phyloP scores from a whole-genome alignment of 2,113 vertebrate species.

The Gymnogyps californianus region DNA sequence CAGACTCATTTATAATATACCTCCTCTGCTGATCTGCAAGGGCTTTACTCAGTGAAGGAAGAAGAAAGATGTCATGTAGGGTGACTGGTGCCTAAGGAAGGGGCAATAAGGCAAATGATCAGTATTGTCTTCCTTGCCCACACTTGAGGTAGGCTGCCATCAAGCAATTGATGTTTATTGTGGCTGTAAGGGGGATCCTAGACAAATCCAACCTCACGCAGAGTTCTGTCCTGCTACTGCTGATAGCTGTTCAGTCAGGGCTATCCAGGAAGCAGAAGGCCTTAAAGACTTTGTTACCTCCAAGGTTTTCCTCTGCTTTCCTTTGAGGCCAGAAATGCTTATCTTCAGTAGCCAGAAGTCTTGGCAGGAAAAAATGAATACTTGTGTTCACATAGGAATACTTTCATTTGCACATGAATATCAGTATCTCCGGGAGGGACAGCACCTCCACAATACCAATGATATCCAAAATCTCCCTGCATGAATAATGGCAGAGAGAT shows the following conservation, averaged over 20 bases:
- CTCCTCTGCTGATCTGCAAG: background rate
- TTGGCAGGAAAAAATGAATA: background rate
- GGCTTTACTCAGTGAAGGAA: background rate
- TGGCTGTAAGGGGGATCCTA: background rate
- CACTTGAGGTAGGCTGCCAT: background rate
- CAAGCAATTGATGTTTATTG: accelerated
- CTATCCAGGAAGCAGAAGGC: background rate
- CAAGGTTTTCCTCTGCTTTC: background rate
- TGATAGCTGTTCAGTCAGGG: background rate
- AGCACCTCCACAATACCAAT: background rate
- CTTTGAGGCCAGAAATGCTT: background rate
- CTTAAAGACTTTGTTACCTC: background rate
- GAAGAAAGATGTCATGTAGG: no score
- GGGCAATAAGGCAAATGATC: background rate
- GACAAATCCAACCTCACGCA: background rate
- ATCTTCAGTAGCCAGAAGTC: background rate
- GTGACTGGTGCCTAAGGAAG: background rate
- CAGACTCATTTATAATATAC: background rate
- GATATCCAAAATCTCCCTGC: background rate
- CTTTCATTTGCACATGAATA: background rate
- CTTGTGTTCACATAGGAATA: background rate
- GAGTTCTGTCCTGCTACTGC: background rate
- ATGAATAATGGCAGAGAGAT: background rate
- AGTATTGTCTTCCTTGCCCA: background rate
- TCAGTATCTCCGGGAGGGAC: background rate